Conservation (phyloP, 2,888 invertebrate species). For the Ariolimax columbianus region DNA sequence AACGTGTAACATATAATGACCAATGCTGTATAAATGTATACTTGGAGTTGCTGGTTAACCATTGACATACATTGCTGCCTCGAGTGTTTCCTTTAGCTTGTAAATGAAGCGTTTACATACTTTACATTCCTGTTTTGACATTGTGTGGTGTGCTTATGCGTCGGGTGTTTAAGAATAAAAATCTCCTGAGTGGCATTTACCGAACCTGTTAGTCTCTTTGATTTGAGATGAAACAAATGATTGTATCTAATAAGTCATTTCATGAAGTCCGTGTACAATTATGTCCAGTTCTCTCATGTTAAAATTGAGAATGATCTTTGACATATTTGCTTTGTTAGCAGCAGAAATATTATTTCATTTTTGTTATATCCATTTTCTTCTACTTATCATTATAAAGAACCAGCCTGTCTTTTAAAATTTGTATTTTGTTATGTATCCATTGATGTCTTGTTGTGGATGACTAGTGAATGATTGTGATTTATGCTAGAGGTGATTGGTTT, state of each 20-base stretch:
- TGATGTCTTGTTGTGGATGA: neutral
- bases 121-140: conserved; percentile 24
- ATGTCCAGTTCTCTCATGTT: no score
- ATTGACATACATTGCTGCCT: conserved; percentile 15
- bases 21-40: neutral
- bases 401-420: neutral
- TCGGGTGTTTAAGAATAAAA: neutral
- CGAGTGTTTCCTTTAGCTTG: neutral
- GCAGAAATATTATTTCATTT: no score
- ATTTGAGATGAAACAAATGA: no score
- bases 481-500: no score
- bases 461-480: no score
- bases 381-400: neutral
- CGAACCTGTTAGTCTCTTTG: neutral
- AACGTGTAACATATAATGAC: no score
- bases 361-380: neutral
- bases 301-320: no score
- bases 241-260: no score
- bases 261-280: no score
- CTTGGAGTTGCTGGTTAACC: conserved; percentile 8
- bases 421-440: neutral
- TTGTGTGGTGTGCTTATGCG: neutral
- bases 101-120: neutral
- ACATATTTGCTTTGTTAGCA: no score
- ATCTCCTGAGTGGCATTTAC: neutral